These are phyloP conservation scores for Harpagoxenus sublaevis DNA, from an alignment of 2,888 invertebrate genomes.

Conservation along the genomic window DNA sequence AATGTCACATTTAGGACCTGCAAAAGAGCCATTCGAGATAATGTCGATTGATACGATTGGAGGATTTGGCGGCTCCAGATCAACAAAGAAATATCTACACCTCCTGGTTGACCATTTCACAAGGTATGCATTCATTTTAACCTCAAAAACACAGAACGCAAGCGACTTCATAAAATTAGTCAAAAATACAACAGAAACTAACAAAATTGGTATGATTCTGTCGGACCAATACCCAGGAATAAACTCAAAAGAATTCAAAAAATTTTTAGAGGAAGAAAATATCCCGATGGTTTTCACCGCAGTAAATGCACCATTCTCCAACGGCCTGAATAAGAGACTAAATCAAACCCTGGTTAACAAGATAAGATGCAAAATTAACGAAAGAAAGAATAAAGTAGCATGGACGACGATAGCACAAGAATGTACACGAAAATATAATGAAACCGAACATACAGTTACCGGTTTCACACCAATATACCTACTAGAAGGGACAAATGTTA, in stretches of 20 bases:
- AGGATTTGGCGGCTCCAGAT: neutral
- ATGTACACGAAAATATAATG: too few relatives aligned
- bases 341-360: neutral
- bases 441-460: neutral
- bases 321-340: neutral
- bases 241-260: slow-evolving; percentile 50
- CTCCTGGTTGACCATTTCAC: neutral
- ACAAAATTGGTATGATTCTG: neutral
- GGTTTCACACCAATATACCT: too few relatives aligned
- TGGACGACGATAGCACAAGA: neutral
- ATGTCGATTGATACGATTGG: neutral
- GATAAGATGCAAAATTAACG: slow-evolving; percentile 32
- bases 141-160: neutral
- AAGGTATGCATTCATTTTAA: neutral
- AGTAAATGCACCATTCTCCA: slow-evolving; percentile 14
- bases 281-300: slow-evolving; percentile 27
- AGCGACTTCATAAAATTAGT: neutral
- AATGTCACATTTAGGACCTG: neutral
- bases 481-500: neutral
- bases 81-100: neutral
- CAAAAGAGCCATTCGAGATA: neutral
- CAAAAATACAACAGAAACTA: neutral
- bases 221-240: slow-evolving; percentile 27
- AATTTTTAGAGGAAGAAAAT: slow-evolving; percentile 1
- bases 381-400: neutral